These are phyloP conservation scores for Xestia sexstrigata DNA, from an alignment of 2,888 invertebrate species.

Conservation along the genomic window DNA sequence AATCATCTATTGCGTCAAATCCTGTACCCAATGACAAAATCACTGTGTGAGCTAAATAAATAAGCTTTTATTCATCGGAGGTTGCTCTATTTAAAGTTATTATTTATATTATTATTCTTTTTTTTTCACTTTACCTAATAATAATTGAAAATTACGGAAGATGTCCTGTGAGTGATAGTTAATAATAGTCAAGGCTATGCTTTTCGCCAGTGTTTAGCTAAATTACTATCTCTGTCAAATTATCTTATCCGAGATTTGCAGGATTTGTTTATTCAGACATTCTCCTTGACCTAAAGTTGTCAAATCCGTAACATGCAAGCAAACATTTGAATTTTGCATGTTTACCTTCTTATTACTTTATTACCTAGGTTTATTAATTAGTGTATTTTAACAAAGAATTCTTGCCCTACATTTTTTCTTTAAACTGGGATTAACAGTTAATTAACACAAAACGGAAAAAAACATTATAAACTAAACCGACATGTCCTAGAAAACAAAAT, in stretches of 20 bases:
- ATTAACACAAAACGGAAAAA: not conserved
- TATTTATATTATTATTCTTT: no score
- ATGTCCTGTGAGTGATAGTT: no score
- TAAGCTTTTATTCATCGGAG: not conserved
- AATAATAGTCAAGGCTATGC: not conserved
- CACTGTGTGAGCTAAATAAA: not conserved
- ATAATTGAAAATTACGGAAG: no score
- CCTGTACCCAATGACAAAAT: not conserved
- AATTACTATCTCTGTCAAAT: no score
- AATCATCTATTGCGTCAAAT: not conserved
- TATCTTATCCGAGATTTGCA: not conserved
- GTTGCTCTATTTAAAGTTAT: no score
- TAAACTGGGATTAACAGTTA: not conserved
- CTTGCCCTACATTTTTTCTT: not conserved
- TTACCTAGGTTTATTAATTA: not conserved
- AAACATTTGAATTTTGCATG: not conserved
- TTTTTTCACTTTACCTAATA: no score
- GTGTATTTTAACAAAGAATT: not conserved
- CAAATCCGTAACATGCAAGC: not conserved
- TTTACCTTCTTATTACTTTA: not conserved
- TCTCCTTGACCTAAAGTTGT: conserved; percentile 15
- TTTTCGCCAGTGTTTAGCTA: not conserved
- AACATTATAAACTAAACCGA: not conserved
- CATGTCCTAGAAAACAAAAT: not conserved
- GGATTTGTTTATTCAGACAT: conserved; percentile 7